Evolutionary conservation across 2,888 invertebrate genomes (phyloP).

Genomic region (Megamerina dolium): DNA sequence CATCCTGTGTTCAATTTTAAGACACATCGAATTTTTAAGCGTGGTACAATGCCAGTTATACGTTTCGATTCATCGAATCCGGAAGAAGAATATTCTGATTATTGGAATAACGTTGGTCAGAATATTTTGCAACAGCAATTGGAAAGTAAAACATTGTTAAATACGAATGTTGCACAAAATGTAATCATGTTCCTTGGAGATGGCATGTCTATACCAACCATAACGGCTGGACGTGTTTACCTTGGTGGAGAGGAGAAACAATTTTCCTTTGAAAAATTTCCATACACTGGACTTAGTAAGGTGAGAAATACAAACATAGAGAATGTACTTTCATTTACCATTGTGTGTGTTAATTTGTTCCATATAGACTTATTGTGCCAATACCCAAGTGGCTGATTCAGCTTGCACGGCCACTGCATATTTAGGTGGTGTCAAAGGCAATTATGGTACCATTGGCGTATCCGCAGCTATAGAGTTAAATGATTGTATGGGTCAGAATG

Average conservation of each 20-base stretch:
- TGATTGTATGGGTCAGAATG: constrained; percentile 60
- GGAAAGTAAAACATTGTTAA: constrained; percentile 33
- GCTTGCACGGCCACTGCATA: constrained; percentile 81
- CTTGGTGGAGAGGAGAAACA: constrained; percentile 71
- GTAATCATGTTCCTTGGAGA: constrained; percentile 71
- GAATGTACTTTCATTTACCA: neutral
- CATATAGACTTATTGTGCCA: constrained; percentile 67
- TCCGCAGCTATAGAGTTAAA: constrained; percentile 60
- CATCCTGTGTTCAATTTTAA: constrained; percentile 35
- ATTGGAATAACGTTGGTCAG: constrained; percentile 52
- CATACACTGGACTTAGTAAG: constrained; percentile 70
- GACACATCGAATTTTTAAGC: constrained; percentile 35
- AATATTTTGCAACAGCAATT: constrained; percentile 47
- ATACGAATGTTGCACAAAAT: constrained; percentile 53
- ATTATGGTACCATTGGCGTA: constrained; percentile 70
- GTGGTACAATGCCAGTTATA: constrained; percentile 42
- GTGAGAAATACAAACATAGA: constrained; percentile 46
- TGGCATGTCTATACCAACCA: constrained; percentile 80
- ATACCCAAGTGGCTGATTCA: constrained; percentile 75
- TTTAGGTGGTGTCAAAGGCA: constrained; percentile 71
- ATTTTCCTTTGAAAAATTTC: constrained; percentile 71
- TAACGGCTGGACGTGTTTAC: constrained; percentile 72
- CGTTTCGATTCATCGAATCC: constrained; percentile 32
- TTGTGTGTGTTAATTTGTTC: neutral
- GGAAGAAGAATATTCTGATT: constrained; percentile 40